Base-by-base conservation (phyloP, 2,113 vertebrate species). In the Zapornia atra region DNA sequence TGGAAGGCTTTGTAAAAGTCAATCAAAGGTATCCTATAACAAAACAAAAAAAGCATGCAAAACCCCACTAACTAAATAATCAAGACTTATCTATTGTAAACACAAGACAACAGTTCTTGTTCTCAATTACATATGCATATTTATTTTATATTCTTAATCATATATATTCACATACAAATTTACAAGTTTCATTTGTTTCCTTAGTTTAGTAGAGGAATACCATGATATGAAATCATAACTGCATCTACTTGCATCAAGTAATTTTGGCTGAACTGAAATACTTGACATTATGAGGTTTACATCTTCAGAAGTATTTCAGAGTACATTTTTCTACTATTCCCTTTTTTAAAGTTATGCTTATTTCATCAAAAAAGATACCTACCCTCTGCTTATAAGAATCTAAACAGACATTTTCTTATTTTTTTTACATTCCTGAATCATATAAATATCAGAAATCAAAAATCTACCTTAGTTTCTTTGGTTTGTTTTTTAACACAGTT, bases 261-360 rank as follows among this genome's bases (percentile, higher is more conserved):
- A 76, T 61, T 71, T 92, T 66, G 40, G 3, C 28, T 82, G 36
- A 89, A 77, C 25, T 31, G 16, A 59, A 77, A 26, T 36, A 54
- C 16, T 88, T 94, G 82, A 57, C 57, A 44, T 51, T 95, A 76
- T 77, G 40, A 88, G 34, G n/a, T 70, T 94, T 90, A 36, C 42
- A 59, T 80, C 63, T 85, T 93, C 79, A 88, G 53, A 92, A 57
- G 14, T 82, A 57, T 93, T 90, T 95, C 63, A 88, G 26, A 31
- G 15, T 59, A 42, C 11, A 46, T 82, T 86, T 89, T 90, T 73
- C n/a, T 93, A 3, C 72, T 70, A 69, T 65, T 69, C n/a, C 1
- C 13, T 80, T 50, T 4, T 82, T 85, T 68, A 17, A 88, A 89
- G 22, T 40, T 38, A 65, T 76, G 24, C 15, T 78, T 82, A 57